A percentile compares a stretch with the other conserved stretches of the same genome.
These are phyloP conservation scores for Thymelicus sylvestris DNA, from an alignment of 2,888 invertebrate genomes.

Conservation along the genomic window DNA sequence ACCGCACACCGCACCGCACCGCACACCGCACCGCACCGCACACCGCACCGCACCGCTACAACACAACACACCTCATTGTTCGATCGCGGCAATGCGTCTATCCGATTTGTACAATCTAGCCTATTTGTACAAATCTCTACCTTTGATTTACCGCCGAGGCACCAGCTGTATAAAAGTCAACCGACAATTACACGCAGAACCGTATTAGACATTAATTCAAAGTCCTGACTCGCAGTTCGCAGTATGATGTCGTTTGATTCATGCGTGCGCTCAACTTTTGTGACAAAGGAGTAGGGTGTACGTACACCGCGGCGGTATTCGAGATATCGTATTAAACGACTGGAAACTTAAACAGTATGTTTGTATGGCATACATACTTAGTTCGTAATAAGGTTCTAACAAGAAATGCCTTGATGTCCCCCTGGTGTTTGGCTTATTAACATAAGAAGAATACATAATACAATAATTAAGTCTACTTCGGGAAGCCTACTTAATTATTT, in stretches of 20 bases:
- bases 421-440: no score
- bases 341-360: no score
- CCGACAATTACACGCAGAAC: constrained; percentile 72
- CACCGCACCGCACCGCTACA: not conserved
- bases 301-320: not conserved
- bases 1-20: not conserved
- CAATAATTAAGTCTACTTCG: no score
- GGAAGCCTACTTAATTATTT: no score
- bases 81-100: constrained; percentile 22
- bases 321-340: not conserved
- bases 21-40: not conserved
- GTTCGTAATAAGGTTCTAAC: no score
- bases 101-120: constrained; percentile 42
- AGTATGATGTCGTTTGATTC: constrained; percentile 64
- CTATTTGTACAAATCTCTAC: constrained; percentile 63
- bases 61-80: constrained; percentile 14
- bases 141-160: constrained; percentile 67
- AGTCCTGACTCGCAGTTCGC: constrained; percentile 45
- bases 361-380: no score
- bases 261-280: constrained; percentile 58
- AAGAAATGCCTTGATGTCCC: no score
- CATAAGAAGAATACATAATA: no score
- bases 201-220: constrained; percentile 68
- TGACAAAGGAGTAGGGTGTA: constrained; percentile 25
- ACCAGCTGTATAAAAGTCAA: constrained; percentile 64